phyloP scores from a whole-genome alignment of 2,113 vertebrate species.

The Accipiter cooperii region DNA sequence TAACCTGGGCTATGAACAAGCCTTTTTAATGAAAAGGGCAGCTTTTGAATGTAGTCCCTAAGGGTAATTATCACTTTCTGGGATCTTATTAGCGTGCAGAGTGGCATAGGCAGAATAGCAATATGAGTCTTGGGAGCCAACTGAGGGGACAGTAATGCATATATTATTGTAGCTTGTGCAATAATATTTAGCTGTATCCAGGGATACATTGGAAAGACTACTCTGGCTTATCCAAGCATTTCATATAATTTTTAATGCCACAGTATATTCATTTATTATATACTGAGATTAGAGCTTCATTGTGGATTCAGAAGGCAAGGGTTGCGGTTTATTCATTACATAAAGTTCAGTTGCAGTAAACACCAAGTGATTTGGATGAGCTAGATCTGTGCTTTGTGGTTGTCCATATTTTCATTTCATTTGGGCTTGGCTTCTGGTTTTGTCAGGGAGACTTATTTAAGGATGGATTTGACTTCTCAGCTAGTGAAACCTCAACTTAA shows the following conservation, averaged over 20 bases:
- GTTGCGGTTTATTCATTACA: neutral
- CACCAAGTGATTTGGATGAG: neutral
- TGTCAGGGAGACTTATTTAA: neutral
- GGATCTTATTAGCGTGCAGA: conserved; percentile 11
- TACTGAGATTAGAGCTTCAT: neutral
- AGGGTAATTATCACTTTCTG: neutral
- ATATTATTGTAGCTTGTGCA: neutral
- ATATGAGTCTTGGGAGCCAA: neutral
- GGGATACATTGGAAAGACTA: neutral
- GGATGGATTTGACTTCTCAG: neutral
- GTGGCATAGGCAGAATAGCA: neutral
- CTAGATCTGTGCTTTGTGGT: neutral
- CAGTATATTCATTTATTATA: neutral
- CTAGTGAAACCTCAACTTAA: neutral
- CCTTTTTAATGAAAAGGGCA: neutral
- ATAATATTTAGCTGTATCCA: neutral
- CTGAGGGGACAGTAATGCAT: neutral
- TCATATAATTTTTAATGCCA: neutral
- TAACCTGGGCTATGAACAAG: neutral
- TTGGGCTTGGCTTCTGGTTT: neutral
- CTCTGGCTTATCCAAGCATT: neutral
- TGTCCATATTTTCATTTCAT: neutral
- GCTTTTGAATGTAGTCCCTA: neutral
- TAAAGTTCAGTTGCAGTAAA: neutral
- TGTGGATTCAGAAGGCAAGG: neutral